Conservation (phyloP, 2,113 vertebrate genomes). For the Paradoxurus hermaphroditus region DNA sequence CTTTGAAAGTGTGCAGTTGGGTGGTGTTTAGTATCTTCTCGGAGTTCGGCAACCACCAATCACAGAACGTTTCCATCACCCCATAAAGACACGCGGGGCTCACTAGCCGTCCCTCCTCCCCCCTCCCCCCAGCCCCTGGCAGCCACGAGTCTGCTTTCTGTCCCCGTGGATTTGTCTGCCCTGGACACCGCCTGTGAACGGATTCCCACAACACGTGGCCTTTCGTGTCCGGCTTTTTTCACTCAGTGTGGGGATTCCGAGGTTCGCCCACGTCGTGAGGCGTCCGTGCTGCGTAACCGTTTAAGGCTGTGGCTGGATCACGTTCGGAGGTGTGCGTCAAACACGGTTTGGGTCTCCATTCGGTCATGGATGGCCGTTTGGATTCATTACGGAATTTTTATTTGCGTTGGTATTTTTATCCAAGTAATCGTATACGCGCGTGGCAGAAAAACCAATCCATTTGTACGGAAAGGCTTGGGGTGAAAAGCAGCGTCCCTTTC, state of each 20-base stretch:
- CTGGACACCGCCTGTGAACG: not conserved
- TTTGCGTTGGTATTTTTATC: no score
- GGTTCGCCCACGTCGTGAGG: no score
- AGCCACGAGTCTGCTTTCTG: accelerated
- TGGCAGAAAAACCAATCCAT: accelerated
- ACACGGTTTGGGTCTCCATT: accelerated
- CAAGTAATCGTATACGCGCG: accelerated
- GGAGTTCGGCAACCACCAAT: no score
- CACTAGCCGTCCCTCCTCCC: accelerated
- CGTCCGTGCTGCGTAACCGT: accelerated
- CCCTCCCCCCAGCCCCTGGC: not conserved
- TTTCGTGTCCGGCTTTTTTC: not conserved
- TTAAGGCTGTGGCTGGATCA: not conserved
- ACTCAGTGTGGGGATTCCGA: accelerated
- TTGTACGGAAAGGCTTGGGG: accelerated
- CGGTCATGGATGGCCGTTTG: accelerated
- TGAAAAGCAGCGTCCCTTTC: not conserved
- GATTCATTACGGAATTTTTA: accelerated
- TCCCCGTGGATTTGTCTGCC: accelerated
- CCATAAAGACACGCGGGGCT: accelerated
- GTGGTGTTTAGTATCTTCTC: not conserved
- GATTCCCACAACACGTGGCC: not conserved
- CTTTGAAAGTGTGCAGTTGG: accelerated
- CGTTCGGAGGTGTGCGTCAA: accelerated
- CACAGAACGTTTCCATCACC: not conserved